Conservation (phyloP, 2,113 vertebrate genomes). For the Bujurquina vittata region DNA sequence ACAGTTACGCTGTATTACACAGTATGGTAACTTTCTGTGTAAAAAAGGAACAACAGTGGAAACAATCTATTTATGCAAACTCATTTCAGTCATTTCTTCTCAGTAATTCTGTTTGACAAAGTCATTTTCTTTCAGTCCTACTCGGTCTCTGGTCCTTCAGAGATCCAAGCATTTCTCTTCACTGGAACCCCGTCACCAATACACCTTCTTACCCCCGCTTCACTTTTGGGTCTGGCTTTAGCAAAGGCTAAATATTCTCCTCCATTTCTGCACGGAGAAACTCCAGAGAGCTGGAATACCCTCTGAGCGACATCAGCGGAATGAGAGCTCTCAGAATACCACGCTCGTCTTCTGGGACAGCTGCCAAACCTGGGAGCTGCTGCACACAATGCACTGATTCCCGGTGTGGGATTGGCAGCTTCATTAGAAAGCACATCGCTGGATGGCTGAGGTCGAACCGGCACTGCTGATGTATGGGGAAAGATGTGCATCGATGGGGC, state of each 20-base stretch:
- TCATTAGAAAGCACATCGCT: neutral
- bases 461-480: constrained; percentile 43
- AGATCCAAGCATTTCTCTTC: constrained; percentile 83
- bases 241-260: neutral
- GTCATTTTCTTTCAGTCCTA: neutral
- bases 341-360: constrained; percentile 68
- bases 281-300: constrained; percentile 30
- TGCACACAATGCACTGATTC: neutral
- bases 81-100: neutral
- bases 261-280: neutral
- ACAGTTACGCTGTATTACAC: neutral
- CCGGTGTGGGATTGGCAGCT: neutral
- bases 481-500: constrained; percentile 2
- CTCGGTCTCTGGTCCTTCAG: constrained; percentile 58
- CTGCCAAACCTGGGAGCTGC: neutral
- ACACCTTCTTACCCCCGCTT: constrained; percentile 62
- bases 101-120: neutral
- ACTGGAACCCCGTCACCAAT: constrained; percentile 65
- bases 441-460: constrained; percentile 2
- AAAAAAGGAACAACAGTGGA: neutral
- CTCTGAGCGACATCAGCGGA: constrained; percentile 76
- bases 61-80: neutral
- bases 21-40: neutral
- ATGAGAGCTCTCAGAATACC: constrained; percentile 78
- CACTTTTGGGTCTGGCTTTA: constrained; percentile 68